These are phyloP conservation scores for Trachops cirrhosus DNA, from an alignment of 2,797 vertebrate genomes.

Conservation along the genomic window DNA sequence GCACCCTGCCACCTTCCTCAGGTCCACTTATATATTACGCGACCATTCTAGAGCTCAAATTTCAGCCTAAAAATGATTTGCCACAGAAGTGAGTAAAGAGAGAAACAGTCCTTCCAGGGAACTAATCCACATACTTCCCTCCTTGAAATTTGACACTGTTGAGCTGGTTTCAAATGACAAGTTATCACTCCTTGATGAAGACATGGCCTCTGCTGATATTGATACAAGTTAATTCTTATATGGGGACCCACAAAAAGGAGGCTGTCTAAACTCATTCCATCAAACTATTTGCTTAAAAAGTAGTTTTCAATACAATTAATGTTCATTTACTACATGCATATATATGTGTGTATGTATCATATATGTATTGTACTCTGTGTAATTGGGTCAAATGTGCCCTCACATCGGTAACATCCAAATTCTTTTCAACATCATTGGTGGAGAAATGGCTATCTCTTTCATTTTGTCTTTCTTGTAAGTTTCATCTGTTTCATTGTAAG, in stretches of 20 bases:
- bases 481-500: neutral
- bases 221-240: neutral
- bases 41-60: neutral
- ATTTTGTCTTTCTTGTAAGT: neutral
- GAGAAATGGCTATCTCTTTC: neutral
- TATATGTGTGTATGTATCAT: neutral
- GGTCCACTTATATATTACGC: neutral
- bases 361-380: no score
- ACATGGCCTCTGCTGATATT: neutral
- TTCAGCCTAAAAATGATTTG: neutral
- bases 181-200: neutral
- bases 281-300: neutral
- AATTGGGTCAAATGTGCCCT: neutral
- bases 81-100: neutral
- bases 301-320: neutral
- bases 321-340: neutral
- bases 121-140: constrained; percentile 27
- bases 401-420: neutral
- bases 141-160: neutral
- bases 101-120: neutral
- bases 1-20: neutral
- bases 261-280: no score
- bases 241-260: neutral
- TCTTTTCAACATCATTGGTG: neutral
- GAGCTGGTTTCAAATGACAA: constrained; percentile 38